Conservation (phyloP, 2,888 invertebrate species). For the Pterostichus niger region DNA sequence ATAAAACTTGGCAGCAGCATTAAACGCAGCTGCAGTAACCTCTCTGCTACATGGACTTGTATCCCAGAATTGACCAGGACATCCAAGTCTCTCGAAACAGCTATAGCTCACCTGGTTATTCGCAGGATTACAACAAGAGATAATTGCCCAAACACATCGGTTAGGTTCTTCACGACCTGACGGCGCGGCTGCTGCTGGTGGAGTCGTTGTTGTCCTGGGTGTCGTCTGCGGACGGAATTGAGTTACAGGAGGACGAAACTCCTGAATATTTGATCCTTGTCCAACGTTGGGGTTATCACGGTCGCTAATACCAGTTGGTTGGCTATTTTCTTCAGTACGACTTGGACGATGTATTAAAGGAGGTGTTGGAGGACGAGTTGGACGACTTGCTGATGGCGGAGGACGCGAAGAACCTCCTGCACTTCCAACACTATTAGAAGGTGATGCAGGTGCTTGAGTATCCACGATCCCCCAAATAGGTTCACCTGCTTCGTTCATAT, state of each 20-base stretch:
- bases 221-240: neutral
- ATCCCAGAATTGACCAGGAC: constrained; percentile 87
- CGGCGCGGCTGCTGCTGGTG: neutral
- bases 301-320: neutral
- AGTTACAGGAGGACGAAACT: neutral
- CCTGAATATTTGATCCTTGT: neutral
- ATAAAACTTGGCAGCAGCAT: constrained; percentile 76
- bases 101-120: constrained; percentile 77
- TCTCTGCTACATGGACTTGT: constrained; percentile 84
- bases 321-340: neutral
- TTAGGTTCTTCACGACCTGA: constrained; percentile 76
- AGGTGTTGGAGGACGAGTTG: constrained; percentile 48
- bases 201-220: neutral
- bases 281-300: neutral
- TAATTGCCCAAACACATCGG: constrained; percentile 87
- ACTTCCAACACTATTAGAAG: neutral
- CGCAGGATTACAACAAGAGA: constrained; percentile 84
- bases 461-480: constrained; percentile 61
- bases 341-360: constrained; percentile 53
- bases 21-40: constrained; percentile 81
- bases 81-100: constrained; percentile 87
- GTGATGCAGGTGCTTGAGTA: neutral
- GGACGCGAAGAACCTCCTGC: neutral
- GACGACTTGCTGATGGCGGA: neutral
- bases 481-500: constrained; percentile 25